Evolutionary conservation across 2,113 vertebrate species (phyloP), one percentile per base, ranked within the genome.

Genomic region (Myrmophylax atrothorax): DNA sequence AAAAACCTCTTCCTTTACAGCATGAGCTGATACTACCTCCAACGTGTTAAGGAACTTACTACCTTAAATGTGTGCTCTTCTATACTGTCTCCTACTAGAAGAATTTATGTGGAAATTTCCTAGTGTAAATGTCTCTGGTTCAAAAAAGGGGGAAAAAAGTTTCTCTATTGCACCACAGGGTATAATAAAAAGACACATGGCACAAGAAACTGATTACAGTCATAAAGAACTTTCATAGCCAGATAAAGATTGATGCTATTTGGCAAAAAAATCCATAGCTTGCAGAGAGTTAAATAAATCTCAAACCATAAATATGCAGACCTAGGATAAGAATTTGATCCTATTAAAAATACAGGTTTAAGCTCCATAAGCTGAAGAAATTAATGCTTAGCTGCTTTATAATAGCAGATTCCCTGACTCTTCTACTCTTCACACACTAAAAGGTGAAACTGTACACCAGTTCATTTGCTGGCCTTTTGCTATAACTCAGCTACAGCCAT

Each of bases 191-290:
- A 76, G 29, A 68, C 26, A 62, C 7, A 60, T 0, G 1, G 69
- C 73, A 84, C 47, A 69, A 91, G 50, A 64, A 95, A 90, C 17
- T 75, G 60, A 89, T 91, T 90, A 35, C 78, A 92, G 66, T 68
- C 80, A 37, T 94, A 94, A 94, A 96, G 60, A 94, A 84, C 44
- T 78, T 78, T 72, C 2, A 8, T 37, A 74, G 44, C 33, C 52
- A 84, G 52, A 59, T 68, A 84, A 89, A 91, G 69, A 93, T 53
- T 38, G 73, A 90, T 78, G 18, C 10, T 77, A 23, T 53, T 93
- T 83, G 59, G 17, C 23, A 85, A 68, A 89, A 52, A 88, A 91
- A 93, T 89, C 73, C 18, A 68, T 91, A 75, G 35, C 46, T 82
- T 78, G 8, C 60, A 87, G 62, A 67, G 25, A 95, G 44, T 49